A percentile compares a stretch with the other conserved stretches of the same genome.
These are phyloP conservation scores for Andrena bicolor DNA, from an alignment of 2,888 invertebrate species.

Conservation along the genomic window DNA sequence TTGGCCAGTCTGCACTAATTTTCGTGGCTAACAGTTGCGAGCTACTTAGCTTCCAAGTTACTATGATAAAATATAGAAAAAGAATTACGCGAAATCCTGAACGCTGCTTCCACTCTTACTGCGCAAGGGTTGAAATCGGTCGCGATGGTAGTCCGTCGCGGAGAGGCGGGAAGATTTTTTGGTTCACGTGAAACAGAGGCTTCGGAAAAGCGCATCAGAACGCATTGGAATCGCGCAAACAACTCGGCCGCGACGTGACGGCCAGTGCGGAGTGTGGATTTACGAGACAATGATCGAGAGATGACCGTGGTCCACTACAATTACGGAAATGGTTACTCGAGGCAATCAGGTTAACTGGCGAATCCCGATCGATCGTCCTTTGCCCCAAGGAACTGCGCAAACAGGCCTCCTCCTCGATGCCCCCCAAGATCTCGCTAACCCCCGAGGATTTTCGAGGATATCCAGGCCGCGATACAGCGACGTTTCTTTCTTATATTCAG, in stretches of 20 bases:
- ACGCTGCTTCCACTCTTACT: background rate
- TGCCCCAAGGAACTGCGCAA: constrained; percentile 49
- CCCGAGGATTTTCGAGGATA: constrained; percentile 11
- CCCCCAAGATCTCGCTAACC: constrained; percentile 16
- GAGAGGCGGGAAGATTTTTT: background rate
- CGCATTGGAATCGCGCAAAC: constrained; percentile 31
- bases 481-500: background rate
- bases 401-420: background rate
- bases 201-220: constrained; percentile 32
- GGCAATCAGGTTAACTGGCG: constrained; percentile 65
- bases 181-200: background rate
- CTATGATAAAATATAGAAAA: too few relatives aligned
- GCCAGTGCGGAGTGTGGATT: constrained; percentile 63
- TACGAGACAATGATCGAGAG: constrained; percentile 72
- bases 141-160: background rate
- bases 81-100: too few relatives aligned
- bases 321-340: constrained; percentile 66
- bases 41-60: too few relatives aligned
- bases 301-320: constrained; percentile 65
- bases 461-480: background rate
- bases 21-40: background rate
- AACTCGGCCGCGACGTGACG: constrained; percentile 61
- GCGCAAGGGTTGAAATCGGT: background rate
- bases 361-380: constrained; percentile 64
- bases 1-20: background rate